These are phyloP conservation scores for Sceloporus undulatus DNA, from an alignment of 2,113 vertebrate genomes.

Conservation along the genomic window DNA sequence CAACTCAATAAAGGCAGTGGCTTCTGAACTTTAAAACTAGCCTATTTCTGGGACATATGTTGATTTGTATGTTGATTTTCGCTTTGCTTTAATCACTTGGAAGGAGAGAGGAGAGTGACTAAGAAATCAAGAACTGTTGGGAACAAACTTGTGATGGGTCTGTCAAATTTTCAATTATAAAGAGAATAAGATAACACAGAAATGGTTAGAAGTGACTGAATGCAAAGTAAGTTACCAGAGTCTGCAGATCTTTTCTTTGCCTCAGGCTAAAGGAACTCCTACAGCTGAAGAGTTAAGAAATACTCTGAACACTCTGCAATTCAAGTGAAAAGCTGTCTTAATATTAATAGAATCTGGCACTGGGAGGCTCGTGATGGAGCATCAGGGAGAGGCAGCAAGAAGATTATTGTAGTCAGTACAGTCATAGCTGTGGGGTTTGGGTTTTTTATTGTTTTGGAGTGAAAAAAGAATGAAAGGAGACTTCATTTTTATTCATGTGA, in stretches of 20 bases:
- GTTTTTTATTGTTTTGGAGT: conserved; percentile 8
- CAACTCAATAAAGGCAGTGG: conserved; percentile 60
- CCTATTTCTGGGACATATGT: conserved; percentile 31
- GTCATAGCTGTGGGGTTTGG: conserved; percentile 5
- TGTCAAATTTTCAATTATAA: conserved; percentile 32
- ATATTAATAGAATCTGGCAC: background rate
- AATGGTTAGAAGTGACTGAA: conserved; percentile 56
- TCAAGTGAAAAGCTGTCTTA: conserved; percentile 14
- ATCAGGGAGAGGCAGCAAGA: background rate
- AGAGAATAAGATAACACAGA: conserved; percentile 50
- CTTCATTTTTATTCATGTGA: conserved; percentile 10
- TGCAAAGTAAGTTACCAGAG: conserved; percentile 43
- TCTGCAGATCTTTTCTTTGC: conserved; percentile 43
- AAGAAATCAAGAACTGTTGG: conserved; percentile 26
- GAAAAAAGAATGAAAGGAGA: background rate
- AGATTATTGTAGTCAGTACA: conserved; percentile 20
- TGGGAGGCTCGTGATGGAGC: conserved; percentile 6
- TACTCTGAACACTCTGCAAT: conserved; percentile 27
- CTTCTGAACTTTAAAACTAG: conserved; percentile 41
- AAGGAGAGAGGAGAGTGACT: conserved; percentile 6
- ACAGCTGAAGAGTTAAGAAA: conserved; percentile 36
- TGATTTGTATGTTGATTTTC: conserved; percentile 8
- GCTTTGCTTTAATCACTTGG: conserved; percentile 38
- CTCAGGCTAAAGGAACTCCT: conserved; percentile 55
- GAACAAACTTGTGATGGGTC: conserved; percentile 45